These are phyloP conservation scores for Acanthopleura granulata DNA, from an alignment of 2,888 invertebrate species.

Conservation along the genomic window DNA sequence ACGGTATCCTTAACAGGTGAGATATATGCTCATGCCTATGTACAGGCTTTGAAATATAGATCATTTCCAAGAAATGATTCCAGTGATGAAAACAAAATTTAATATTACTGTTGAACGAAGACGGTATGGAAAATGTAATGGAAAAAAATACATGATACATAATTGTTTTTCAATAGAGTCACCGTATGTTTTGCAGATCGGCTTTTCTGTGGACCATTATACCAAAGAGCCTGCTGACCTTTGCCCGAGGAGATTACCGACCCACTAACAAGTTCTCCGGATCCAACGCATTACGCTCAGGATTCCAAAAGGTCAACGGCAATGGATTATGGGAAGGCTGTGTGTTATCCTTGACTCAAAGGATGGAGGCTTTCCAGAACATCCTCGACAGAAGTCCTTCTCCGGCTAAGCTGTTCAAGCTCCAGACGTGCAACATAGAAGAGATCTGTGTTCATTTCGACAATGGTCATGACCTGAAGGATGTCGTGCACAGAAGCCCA, in stretches of 20 bases:
- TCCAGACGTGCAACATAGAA: neutral
- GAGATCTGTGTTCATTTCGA: too few species aligned
- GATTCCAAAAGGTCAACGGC: neutral
- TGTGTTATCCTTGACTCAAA: neutral
- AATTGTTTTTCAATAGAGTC: too few species aligned
- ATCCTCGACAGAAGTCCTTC: neutral
- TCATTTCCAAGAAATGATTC: too few species aligned
- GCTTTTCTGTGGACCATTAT: slow-evolving; percentile 50
- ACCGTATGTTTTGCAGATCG: slow-evolving; percentile 30
- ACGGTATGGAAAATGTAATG: too few species aligned
- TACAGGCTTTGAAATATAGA: too few species aligned
- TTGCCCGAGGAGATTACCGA: slow-evolving; percentile 50
- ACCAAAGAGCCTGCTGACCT: slow-evolving; percentile 45
- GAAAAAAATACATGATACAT: too few species aligned
- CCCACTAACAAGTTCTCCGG: slow-evolving; percentile 43
- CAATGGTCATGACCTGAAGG: too few species aligned
- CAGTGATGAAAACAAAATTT: too few species aligned
- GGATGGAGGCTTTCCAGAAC: neutral
- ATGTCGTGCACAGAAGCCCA: too few species aligned
- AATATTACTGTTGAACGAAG: too few species aligned
- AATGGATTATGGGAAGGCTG: neutral
- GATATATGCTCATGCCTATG: too few species aligned
- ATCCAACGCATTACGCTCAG: slow-evolving; percentile 44
- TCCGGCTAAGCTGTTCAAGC: neutral
- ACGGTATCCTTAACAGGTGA: slow-evolving; percentile 8